These are phyloP conservation scores for Xyrichtys novacula DNA, from an alignment of 2,797 vertebrate species.

Conservation along the genomic window DNA sequence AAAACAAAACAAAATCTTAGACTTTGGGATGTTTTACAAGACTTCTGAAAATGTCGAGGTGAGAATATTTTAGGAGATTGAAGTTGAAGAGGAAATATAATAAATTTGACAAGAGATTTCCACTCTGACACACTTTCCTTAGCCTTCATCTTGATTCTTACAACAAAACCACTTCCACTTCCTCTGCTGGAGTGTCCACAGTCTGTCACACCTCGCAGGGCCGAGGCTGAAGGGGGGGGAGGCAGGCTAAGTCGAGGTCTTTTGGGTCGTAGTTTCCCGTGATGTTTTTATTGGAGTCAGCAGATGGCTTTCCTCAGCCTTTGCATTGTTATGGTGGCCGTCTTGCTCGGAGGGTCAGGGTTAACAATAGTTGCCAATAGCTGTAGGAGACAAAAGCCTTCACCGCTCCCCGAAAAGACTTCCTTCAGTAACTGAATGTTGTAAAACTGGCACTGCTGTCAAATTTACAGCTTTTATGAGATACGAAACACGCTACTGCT, in stretches of 20 bases:
- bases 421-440: conserved; percentile 58
- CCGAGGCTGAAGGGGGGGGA: conserved; percentile 57
- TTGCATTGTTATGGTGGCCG: conserved; percentile 71
- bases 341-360: conserved; percentile 74
- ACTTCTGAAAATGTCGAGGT: neutral
- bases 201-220: conserved; percentile 61
- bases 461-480: conserved; percentile 68
- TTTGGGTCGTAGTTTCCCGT: conserved; percentile 63
- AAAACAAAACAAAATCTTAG: neutral
- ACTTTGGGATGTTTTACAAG: neutral
- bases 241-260: conserved; percentile 65
- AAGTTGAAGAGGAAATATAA: too few species aligned
- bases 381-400: conserved; percentile 74
- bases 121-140: neutral
- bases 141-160: conserved; percentile 14
- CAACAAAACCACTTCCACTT: conserved; percentile 58
- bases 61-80: neutral
- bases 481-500: conserved; percentile 30
- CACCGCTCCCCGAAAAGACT: conserved; percentile 54
- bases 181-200: conserved; percentile 35
- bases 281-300: conserved; percentile 83
- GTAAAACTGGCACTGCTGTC: conserved; percentile 69
- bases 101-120: neutral
- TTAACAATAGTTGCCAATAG: conserved; percentile 76
- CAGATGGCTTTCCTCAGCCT: conserved; percentile 83